A percentile compares a stretch with the other conserved stretches of the same genome.
These are phyloP conservation scores for Julus scandinavius DNA, from an alignment of 2,888 invertebrate genomes.

Conservation along the genomic window DNA sequence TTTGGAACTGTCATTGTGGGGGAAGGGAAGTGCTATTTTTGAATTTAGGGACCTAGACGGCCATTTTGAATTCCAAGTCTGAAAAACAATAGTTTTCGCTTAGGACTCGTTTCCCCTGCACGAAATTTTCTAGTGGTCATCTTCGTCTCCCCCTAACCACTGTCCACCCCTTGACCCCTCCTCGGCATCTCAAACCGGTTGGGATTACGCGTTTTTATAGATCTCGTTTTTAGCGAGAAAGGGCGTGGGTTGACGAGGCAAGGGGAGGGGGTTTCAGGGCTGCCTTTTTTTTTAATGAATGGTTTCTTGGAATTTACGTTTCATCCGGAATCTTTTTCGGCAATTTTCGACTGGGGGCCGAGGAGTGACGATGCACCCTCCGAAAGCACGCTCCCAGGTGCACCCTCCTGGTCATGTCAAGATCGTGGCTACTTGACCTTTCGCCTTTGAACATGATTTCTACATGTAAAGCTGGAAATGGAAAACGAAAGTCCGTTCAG, in stretches of 20 bases:
- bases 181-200: neutral
- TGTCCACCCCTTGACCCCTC: neutral
- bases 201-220: neutral
- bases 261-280: neutral
- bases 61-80: too few relatives aligned
- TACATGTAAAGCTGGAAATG: neutral
- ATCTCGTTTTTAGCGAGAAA: neutral
- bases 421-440: neutral
- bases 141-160: neutral
- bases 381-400: neutral
- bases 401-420: neutral
- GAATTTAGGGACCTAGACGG: too few relatives aligned
- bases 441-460: neutral
- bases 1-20: too few relatives aligned
- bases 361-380: neutral
- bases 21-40: too few relatives aligned
- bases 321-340: neutral
- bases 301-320: constrained; percentile 1
- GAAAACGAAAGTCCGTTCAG: neutral
- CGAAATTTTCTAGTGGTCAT: neutral
- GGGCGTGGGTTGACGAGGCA: neutral
- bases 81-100: too few relatives aligned
- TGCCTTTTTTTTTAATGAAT: neutral
- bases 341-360: too few relatives aligned
- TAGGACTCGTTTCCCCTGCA: neutral